A percentile compares a stretch with the other conserved stretches of the same genome.
These are phyloP conservation scores for Ips typographus DNA, from an alignment of 1,140 invertebrate species.

Conservation along the genomic window DNA sequence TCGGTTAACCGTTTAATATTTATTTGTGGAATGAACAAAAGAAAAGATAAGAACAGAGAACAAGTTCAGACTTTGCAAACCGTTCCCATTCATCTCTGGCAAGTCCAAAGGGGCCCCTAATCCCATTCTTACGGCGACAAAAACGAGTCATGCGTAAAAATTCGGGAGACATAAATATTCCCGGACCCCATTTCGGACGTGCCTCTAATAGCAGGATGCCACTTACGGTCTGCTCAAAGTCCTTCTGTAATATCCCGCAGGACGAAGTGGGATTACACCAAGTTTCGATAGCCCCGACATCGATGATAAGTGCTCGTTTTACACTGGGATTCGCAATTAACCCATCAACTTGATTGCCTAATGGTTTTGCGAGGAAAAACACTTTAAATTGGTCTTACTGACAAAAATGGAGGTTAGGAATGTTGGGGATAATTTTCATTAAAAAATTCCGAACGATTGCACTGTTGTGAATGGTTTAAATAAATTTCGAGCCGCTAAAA, in stretches of 20 bases:
- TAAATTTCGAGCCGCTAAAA: conserved; percentile 10
- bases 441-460: conserved; percentile 6
- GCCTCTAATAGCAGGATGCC: conserved; percentile 30
- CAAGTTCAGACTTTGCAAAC: conserved; percentile 5
- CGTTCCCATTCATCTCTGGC: conserved; percentile 12
- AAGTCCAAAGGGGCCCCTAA: conserved; percentile 15
- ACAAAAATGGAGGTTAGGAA: too few species aligned
- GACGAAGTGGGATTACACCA: conserved; percentile 20
- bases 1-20: neutral
- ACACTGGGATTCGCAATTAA: neutral
- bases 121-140: conserved; percentile 26
- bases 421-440: conserved; percentile 1
- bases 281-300: conserved; percentile 17
- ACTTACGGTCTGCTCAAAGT: conserved; percentile 18
- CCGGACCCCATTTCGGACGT: conserved; percentile 28
- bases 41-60: neutral
- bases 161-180: conserved; percentile 27
- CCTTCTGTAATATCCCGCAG: conserved; percentile 23
- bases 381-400: too few species aligned
- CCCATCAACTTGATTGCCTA: too few species aligned
- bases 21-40: neutral
- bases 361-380: too few species aligned
- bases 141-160: conserved; percentile 31
- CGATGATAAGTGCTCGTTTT: conserved; percentile 20
- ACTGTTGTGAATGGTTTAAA: conserved; percentile 7